These are phyloP conservation scores for Sericinus montela DNA, from an alignment of 2,888 invertebrate species.

Conservation along the genomic window DNA sequence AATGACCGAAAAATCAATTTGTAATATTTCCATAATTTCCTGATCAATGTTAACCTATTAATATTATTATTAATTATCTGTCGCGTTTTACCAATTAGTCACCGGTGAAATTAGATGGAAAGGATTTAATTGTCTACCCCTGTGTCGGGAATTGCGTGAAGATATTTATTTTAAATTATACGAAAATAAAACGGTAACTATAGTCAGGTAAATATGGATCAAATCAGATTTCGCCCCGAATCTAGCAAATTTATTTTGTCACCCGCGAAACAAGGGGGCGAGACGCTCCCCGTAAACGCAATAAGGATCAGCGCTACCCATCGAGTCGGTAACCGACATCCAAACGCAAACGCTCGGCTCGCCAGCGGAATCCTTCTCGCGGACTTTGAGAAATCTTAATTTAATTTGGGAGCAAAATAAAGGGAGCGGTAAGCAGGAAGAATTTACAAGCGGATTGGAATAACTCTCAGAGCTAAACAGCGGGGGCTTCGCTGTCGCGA, in stretches of 20 bases:
- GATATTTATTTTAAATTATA: too few species aligned
- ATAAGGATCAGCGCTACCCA: constrained; percentile 52
- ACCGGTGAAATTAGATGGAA: too few species aligned
- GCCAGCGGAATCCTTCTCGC: constrained; percentile 28
- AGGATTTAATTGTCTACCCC: too few species aligned
- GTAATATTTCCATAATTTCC: too few species aligned
- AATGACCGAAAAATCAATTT: too few species aligned
- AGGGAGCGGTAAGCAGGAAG: constrained; percentile 40
- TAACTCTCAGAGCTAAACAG: constrained; percentile 21
- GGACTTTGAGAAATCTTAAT: constrained; percentile 56
- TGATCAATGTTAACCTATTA: too few species aligned
- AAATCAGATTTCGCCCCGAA: constrained; percentile 33
- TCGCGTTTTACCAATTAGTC: too few species aligned
- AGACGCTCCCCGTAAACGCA: constrained; percentile 42
- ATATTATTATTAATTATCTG: too few species aligned
- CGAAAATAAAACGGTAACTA: not conserved
- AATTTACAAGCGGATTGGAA: constrained; percentile 38
- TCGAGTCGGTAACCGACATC: constrained; percentile 33
- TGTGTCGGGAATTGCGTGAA: too few species aligned
- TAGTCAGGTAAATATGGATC: not conserved
- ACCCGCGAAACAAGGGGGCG: constrained; percentile 21
- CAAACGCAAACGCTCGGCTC: constrained; percentile 40
- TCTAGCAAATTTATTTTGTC: constrained; percentile 47
- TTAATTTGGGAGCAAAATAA: constrained; percentile 49
- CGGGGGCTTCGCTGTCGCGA: not conserved